Evolutionary conservation across 2,888 invertebrate genomes (phyloP).

Genomic region (Machimus rusticus): DNA sequence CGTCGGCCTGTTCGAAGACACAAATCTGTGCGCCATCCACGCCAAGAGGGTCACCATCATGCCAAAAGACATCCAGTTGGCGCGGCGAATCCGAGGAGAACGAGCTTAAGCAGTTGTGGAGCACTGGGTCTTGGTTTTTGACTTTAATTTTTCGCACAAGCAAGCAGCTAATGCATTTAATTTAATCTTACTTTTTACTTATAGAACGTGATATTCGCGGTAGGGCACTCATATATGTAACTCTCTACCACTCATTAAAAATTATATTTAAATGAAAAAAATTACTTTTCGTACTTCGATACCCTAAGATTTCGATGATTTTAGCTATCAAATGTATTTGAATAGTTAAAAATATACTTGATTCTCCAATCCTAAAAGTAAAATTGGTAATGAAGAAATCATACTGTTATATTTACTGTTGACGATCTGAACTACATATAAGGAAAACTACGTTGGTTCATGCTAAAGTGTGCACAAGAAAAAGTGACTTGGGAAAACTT

Average conservation of each 20-base stretch:
- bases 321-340: too few relatives aligned
- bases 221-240: background rate
- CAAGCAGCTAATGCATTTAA: background rate
- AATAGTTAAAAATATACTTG: too few relatives aligned
- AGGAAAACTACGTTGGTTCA: too few relatives aligned
- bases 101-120: slow-evolving; percentile 74
- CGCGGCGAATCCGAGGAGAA: slow-evolving; percentile 95
- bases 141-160: background rate
- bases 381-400: too few relatives aligned
- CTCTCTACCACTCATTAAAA: too few relatives aligned
- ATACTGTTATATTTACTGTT: too few relatives aligned
- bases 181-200: background rate
- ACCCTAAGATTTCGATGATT: too few relatives aligned
- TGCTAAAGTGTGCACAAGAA: too few relatives aligned
- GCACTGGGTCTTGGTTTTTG: background rate
- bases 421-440: too few relatives aligned
- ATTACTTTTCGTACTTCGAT: too few relatives aligned
- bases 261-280: background rate
- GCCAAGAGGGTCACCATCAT: slow-evolving; percentile 97
- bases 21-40: slow-evolving; percentile 96
- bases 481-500: too few relatives aligned
- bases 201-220: background rate
- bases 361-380: too few relatives aligned
- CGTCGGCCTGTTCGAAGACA: slow-evolving; percentile 96
- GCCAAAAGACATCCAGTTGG: slow-evolving; percentile 97